phyloP scores from a whole-genome alignment of 2,113 vertebrate species.

The Guaruba guarouba region DNA sequence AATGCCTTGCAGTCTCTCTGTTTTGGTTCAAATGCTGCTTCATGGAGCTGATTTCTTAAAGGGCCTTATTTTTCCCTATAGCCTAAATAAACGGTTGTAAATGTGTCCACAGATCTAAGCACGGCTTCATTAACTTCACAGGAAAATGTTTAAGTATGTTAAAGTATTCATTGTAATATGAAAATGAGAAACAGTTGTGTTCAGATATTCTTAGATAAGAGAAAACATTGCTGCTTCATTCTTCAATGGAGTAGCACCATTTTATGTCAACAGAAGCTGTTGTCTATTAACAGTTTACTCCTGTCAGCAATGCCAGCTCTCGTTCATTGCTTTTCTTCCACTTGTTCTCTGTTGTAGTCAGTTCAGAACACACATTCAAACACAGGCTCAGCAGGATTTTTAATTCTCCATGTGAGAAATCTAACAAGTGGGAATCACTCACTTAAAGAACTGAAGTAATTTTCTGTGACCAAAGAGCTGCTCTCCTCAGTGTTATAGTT shows the following conservation, averaged over 20 bases:
- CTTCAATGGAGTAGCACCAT: neutral
- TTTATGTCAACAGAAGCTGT: neutral
- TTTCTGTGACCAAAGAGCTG: neutral
- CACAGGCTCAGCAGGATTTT: neutral
- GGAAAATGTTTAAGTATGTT: neutral
- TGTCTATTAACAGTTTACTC: neutral
- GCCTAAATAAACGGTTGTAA: neutral
- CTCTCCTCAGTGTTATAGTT: neutral
- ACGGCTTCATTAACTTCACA: neutral
- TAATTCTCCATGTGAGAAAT: neutral
- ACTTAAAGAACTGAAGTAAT: neutral
- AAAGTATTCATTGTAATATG: neutral
- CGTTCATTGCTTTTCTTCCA: neutral
- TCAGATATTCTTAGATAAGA: neutral
- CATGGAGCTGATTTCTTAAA: neutral
- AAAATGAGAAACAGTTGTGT: neutral
- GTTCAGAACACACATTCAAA: neutral
- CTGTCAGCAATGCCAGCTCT: neutral
- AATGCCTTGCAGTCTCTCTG: neutral
- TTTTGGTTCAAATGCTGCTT: neutral
- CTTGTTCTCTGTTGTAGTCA: neutral
- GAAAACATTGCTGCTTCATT: neutral
- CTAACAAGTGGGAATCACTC: neutral
- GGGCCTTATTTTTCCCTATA: neutral
- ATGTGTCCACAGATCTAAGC: neutral